These are phyloP conservation scores for Alsophila aescularia DNA, from an alignment of 2,888 invertebrate species.

Conservation along the genomic window DNA sequence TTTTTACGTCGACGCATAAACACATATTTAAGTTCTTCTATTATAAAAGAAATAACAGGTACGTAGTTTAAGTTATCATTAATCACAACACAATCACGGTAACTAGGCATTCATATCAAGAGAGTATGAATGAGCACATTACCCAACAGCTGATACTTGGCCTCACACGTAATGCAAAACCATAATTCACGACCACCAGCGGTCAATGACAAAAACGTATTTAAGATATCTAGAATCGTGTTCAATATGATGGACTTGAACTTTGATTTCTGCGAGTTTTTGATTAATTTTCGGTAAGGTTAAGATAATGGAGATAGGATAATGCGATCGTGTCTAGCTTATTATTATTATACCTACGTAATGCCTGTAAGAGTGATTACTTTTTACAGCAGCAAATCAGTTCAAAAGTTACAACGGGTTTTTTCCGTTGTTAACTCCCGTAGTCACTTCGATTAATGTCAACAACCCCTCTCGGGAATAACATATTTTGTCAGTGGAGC, in stretches of 20 bases:
- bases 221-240: neutral
- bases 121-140: constrained; percentile 6
- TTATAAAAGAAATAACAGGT: too few species aligned
- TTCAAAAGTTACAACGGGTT: too few species aligned
- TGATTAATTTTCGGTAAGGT: neutral
- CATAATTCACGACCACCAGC: constrained; percentile 7
- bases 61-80: too few species aligned
- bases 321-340: neutral
- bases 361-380: neutral
- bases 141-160: neutral
- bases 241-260: constrained; percentile 3
- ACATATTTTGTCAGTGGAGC: too few species aligned
- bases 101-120: neutral
- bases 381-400: too few species aligned
- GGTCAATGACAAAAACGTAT: constrained; percentile 5
- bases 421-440: too few species aligned
- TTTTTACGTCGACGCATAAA: too few species aligned
- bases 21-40: too few species aligned
- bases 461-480: too few species aligned
- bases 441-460: too few species aligned
- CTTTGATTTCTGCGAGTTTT: neutral
- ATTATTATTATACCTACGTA: neutral
- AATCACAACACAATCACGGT: neutral
- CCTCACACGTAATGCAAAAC: constrained; percentile 2
- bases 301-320: neutral